phyloP scores from a whole-genome alignment of 2,797 vertebrate species.

The Pantherophis vulpinus region DNA sequence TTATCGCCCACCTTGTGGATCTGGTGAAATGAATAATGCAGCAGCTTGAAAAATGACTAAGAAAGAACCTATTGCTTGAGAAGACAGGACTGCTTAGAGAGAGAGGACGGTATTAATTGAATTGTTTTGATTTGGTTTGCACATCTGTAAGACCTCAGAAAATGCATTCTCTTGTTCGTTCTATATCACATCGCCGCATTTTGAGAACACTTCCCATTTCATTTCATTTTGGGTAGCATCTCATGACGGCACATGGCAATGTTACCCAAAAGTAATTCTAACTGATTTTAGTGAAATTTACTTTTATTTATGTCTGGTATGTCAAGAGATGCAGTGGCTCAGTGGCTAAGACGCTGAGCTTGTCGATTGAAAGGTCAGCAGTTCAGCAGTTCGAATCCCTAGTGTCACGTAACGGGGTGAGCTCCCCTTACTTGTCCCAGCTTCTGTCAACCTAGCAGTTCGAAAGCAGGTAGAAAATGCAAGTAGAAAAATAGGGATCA shows the following conservation, averaged over 20 bases:
- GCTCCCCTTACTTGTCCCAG: too few species aligned
- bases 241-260: not conserved
- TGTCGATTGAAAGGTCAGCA: too few species aligned
- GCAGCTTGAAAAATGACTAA: conserved; percentile 69
- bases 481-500: too few species aligned
- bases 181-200: not conserved
- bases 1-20: conserved; percentile 80
- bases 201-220: not conserved
- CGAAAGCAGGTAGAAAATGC: too few species aligned
- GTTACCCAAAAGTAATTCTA: not conserved
- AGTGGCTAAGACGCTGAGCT: too few species aligned
- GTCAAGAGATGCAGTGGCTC: too few species aligned
- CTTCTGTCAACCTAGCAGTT: too few species aligned
- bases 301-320: too few species aligned
- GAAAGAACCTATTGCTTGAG: conserved; percentile 79
- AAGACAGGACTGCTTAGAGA: conserved; percentile 72
- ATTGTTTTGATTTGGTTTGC: conserved; percentile 65
- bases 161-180: conserved; percentile 42
- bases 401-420: too few species aligned
- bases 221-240: not conserved
- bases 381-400: too few species aligned
- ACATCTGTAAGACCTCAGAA: conserved; percentile 64
- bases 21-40: conserved; percentile 94
- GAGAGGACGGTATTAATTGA: conserved; percentile 64
- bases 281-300: not conserved